Base-by-base conservation (phyloP, 2,113 vertebrate genomes). In the Australoheros scitulus region DNA sequence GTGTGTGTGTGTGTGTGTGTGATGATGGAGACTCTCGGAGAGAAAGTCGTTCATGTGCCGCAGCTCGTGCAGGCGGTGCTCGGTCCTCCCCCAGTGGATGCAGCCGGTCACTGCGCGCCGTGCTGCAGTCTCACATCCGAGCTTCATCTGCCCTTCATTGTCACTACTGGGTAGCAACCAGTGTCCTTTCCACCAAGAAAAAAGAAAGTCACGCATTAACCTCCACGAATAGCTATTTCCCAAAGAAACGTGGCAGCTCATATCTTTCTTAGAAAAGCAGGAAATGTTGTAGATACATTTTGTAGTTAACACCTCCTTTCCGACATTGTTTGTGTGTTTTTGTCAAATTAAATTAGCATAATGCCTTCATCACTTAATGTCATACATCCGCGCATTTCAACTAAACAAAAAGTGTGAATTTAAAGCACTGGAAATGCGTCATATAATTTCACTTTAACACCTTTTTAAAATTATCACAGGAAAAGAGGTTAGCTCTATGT, bases 61-160 rank as follows among this genome's bases (percentile, higher is more conserved):
- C 93, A 91, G 87, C 88, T 93, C 92, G 34, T 61, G 92, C 94
- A 89, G 77, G 88, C 94, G 91, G 95, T 92, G 92, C 96, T 92
- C 91, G 87, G 94, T 91, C 94, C 85, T 94, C 95, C 94, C 94
- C 96, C 95, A 95, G 94, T 93, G 94, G 95, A 85, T 50, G 84
- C 61, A 79, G 76, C 26, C 4, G 84, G 91, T 92, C 88, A 96
- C 90, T 96, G 93, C 96, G 90, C 83, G 68, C 88, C 79, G 80
- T 93, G 92, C 92, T 95, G 95, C 95, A 94, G 93, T 89, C 92
- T 86, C 77, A 85, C 76, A 90, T 68, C 75, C 81, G 20, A 86
- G 63, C 68, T 60, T 84, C 72, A 64, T 84, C 86, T 86, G 91
- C 72, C 87, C 85, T 91, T 84, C 61, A 81, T 57, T 60, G 7